phyloP scores from a whole-genome alignment of 2,888 invertebrate genomes.

The Siphonodentalium dalli region DNA sequence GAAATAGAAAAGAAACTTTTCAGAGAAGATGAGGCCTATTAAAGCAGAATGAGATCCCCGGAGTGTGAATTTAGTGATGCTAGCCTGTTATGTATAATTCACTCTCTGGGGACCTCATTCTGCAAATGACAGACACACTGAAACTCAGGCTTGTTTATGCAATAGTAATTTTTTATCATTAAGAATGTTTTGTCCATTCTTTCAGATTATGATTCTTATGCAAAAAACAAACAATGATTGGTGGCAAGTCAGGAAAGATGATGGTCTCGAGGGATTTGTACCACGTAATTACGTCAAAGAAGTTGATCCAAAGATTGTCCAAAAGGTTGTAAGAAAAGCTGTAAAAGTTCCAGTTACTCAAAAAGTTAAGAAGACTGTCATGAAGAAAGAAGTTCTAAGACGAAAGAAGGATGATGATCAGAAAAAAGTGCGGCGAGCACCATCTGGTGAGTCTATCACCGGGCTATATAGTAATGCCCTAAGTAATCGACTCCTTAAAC shows the following conservation, averaged over 20 bases:
- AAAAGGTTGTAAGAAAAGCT: constrained; percentile 74
- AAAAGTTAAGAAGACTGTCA: constrained; percentile 80
- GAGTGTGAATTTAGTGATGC: too few relatives aligned
- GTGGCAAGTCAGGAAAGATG: constrained; percentile 97
- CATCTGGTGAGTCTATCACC: constrained; percentile 50
- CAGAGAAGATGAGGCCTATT: too few relatives aligned
- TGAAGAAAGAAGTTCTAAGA: constrained; percentile 72
- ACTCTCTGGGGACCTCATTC: too few relatives aligned
- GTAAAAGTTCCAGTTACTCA: constrained; percentile 84
- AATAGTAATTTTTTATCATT: too few relatives aligned
- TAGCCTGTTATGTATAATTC: too few relatives aligned
- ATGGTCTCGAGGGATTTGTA: constrained; percentile 93
- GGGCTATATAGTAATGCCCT: neutral
- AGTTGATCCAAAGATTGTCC: constrained; percentile 78
- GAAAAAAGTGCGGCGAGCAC: constrained; percentile 53
- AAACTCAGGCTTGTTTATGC: too few relatives aligned
- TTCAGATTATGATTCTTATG: constrained; percentile 82
- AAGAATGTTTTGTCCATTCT: too few relatives aligned
- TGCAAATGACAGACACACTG: too few relatives aligned
- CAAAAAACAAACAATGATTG: constrained; percentile 96
- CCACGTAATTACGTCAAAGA: constrained; percentile 96
- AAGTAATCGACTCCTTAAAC: too few relatives aligned
- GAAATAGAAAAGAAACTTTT: too few relatives aligned
- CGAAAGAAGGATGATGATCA: constrained; percentile 71
- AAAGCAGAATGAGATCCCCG: too few relatives aligned